Conservation (phyloP, 2,888 invertebrate species). For the Icerya purchasi region DNA sequence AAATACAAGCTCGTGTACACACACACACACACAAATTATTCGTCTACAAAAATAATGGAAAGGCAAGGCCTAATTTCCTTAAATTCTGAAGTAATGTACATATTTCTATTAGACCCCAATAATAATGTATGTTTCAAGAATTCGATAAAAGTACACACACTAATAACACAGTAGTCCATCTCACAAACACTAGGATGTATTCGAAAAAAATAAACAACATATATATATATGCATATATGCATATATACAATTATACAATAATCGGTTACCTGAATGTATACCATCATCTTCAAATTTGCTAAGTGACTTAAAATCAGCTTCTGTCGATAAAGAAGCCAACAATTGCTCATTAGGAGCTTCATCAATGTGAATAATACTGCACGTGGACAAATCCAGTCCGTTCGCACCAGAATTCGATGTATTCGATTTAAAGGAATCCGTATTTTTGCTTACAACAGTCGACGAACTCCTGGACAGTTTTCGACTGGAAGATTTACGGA, state of each 20-base stretch:
- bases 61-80: too few species aligned
- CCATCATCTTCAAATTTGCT: conserved; percentile 42
- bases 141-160: too few species aligned
- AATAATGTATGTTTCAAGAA: too few species aligned
- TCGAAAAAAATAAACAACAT: too few species aligned
- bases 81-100: too few species aligned
- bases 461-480: conserved; percentile 37
- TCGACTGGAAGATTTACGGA: conserved; percentile 48
- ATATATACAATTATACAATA: neutral
- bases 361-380: conserved; percentile 23
- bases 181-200: too few species aligned
- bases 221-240: too few species aligned
- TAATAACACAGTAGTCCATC: too few species aligned
- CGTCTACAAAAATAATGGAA: too few species aligned
- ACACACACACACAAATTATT: too few species aligned
- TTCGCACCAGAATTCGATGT: neutral
- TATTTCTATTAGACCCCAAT: too few species aligned
- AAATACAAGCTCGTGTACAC: too few species aligned
- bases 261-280: conserved; percentile 44
- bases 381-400: conserved; percentile 6
- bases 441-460: conserved; percentile 16
- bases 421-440: conserved; percentile 5
- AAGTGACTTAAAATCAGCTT: neutral
- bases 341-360: conserved; percentile 18
- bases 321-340: conserved; percentile 15